These are phyloP conservation scores for Forbesichthys agassizii DNA, from an alignment of 2,113 vertebrate genomes.

Conservation along the genomic window DNA sequence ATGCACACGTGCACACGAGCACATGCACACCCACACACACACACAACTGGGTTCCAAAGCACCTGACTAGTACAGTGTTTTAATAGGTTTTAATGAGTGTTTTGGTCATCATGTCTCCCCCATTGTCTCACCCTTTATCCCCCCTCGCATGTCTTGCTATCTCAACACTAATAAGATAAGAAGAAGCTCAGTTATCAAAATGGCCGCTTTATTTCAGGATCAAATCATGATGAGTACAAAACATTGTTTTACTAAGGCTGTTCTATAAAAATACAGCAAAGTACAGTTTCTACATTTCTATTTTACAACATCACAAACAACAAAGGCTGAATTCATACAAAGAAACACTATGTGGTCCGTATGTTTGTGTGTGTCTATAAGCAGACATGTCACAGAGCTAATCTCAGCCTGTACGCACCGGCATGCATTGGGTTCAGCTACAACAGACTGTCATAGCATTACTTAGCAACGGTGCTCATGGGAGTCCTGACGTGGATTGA, in stretches of 20 bases:
- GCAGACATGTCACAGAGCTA: background rate
- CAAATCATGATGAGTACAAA: slow-evolving; percentile 59
- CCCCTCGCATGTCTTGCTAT: no score
- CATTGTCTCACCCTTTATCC: no score
- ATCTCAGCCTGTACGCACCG: background rate
- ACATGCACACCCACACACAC: slow-evolving; percentile 26
- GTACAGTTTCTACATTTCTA: slow-evolving; percentile 41
- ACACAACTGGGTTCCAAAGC: slow-evolving; percentile 27
- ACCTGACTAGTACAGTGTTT: slow-evolving; percentile 20
- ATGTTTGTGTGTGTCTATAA: background rate
- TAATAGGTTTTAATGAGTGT: background rate
- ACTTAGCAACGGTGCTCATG: slow-evolving; percentile 12
- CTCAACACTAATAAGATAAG: slow-evolving; percentile 1
- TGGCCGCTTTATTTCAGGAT: slow-evolving; percentile 56
- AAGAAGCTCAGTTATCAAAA: slow-evolving; percentile 32
- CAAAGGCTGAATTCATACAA: slow-evolving; percentile 15
- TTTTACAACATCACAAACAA: slow-evolving; percentile 43
- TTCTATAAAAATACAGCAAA: slow-evolving; percentile 73
- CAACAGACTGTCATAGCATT: background rate
- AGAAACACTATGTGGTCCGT: background rate
- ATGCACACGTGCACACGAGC: slow-evolving; percentile 20
- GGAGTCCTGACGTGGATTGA: no score
- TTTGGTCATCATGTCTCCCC: background rate
- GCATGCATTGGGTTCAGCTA: background rate
- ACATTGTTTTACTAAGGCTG: slow-evolving; percentile 49